phyloP scores from a whole-genome alignment of 2,113 vertebrate species.

The Tauraco erythrolophus region DNA sequence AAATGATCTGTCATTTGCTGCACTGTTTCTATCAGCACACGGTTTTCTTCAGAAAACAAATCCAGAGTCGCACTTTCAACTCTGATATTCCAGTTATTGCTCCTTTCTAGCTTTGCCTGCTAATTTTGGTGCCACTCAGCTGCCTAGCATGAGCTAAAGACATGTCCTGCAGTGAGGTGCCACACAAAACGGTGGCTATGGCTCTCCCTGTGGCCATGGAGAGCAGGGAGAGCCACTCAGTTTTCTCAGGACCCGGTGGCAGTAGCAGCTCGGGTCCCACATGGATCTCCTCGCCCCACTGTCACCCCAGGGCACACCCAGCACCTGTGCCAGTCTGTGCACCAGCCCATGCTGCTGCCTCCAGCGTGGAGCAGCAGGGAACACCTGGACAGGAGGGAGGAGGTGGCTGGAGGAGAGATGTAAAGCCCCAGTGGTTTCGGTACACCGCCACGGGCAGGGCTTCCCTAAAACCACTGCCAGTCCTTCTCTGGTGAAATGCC shows the following conservation, averaged over 20 bases:
- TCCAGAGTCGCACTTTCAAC: not conserved
- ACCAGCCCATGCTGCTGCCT: not conserved
- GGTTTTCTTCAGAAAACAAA: not conserved
- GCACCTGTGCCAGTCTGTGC: not conserved
- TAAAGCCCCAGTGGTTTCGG: not conserved
- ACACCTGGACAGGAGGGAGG: not conserved
- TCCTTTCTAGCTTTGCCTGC: not conserved
- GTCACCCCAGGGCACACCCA: not conserved
- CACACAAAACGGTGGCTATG: not conserved
- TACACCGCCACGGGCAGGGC: not conserved
- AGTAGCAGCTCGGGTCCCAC: not conserved
- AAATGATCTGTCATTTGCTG: not conserved
- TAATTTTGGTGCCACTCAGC: not conserved
- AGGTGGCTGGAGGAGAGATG: not conserved
- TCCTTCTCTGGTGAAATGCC: not conserved
- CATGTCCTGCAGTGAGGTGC: not conserved
- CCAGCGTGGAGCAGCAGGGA: not conserved
- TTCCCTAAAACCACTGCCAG: not conserved
- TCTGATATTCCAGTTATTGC: not conserved
- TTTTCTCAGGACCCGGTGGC: not conserved
- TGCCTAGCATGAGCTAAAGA: not conserved
- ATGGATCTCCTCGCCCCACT: accelerated
- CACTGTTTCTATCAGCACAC: not conserved
- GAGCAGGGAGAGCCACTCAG: not conserved
- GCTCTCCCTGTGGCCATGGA: not conserved